Base-by-base conservation (phyloP, 2,113 vertebrate species). In the Alosa alosa region DNA sequence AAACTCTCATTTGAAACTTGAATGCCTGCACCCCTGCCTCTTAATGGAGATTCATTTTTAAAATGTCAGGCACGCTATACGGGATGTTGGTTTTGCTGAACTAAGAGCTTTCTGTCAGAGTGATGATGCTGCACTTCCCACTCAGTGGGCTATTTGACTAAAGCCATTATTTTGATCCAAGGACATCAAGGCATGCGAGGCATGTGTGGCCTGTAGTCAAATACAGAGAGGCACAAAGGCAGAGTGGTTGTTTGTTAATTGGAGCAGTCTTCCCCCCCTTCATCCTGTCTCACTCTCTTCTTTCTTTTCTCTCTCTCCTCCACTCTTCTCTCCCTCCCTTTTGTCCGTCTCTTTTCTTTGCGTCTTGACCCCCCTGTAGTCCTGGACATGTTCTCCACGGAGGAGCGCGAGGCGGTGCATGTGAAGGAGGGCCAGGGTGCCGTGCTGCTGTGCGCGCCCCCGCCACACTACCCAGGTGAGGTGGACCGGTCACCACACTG, bases 401-500 rank as follows among this genome's bases (percentile, higher is more conserved):
- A 99, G 82, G 98, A 99, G 50, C 96, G 97, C 52, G 94, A 95
- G 17, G 95, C 96, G 0, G 98, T 99, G 87, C 91, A 92, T 82
- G 95, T 99, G 4, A 96, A 95, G 86, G 97, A 98, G 91, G 98
- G 98, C 18, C 96, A 97, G 87, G 98, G 98, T 44, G 97, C 96
- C 6, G 96, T 99, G 49, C 94, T 99, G 88, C 96, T 99, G 64
- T 99, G 98, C 82, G 96, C 96, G 0, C 96, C 98, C 4, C 98
- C 98, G 0, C 95, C 95, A 81, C 98, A 98, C 90, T 96, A 94
- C 83, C 98, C 98, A 97, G 97, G 98, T 99, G 94, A 52, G 20
- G 9, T 72, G 50, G 45, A 84, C 31, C 55, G 82, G 3, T 84
- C 4, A 31, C 31, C 31, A 31, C 31, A 31, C 31, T 31, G 31